Evolutionary conservation across 37 sponge, comb jelly and placozoan genomes (phyloP).

Genomic region (Oscarella lobularis): DNA sequence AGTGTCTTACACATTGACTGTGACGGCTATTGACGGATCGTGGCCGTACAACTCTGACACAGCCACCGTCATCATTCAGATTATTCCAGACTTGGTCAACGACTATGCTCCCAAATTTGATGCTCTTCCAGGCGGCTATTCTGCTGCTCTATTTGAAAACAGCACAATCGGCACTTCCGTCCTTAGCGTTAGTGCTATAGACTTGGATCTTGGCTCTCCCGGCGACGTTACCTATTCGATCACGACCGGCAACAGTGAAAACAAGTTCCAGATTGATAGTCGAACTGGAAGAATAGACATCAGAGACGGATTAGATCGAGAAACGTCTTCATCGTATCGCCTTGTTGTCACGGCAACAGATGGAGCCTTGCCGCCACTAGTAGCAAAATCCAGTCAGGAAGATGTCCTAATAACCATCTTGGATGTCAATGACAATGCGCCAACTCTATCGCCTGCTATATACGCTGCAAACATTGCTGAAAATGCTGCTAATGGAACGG

Average conservation of each 20-base stretch:
- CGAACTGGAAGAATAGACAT: not conserved
- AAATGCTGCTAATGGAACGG: not conserved
- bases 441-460: not conserved
- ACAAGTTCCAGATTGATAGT: not conserved
- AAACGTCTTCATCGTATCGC: not conserved
- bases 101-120: not conserved
- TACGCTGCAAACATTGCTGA: not conserved
- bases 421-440: not conserved
- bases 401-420: slow-evolving; percentile 14
- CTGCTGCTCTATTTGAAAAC: not conserved
- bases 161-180: not conserved
- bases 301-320: not conserved
- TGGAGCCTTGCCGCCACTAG: not conserved
- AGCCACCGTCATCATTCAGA: not conserved
- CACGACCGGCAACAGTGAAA: not conserved
- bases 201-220: not conserved
- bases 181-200: not conserved
- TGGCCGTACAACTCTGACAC: not conserved
- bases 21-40: not conserved
- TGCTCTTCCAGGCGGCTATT: not conserved
- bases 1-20: not conserved
- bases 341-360: not conserved
- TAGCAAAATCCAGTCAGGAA: not conserved
- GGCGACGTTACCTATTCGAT: not conserved
- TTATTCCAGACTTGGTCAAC: not conserved